Evolutionary conservation across 2,888 invertebrate genomes (phyloP), one percentile per base, ranked within the genome.

Genomic region (Metalampra italica): DNA sequence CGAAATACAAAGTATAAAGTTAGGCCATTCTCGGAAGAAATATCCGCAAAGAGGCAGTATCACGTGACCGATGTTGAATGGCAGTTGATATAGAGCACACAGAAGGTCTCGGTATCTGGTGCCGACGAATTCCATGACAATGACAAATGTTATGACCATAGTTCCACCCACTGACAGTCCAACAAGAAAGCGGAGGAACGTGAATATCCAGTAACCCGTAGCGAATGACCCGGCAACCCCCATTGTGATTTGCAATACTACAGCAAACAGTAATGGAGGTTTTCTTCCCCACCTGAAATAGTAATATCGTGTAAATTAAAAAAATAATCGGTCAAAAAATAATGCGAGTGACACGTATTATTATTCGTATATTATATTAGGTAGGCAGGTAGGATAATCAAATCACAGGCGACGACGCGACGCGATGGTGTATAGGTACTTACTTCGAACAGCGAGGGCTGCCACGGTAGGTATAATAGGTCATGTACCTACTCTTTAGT

Each of bases 91-190:
- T 0, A 92, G 63, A 9, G 34, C 34, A 9, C 9, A 9, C 3
- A 34, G 7, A 3, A 9, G 3, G 9, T 34, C 8, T 11, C 34
- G 34, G 11, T 34, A 9, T 9, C 11, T 11, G 11, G 34, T 34
- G 30, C 91, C 91, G 4, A 90, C 84, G 7, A 92, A 77, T 78
- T 93, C 93, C 71, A 92, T 91, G 14, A 92, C 79, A 22, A 93
- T 82, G 44, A 94, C 91, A 60, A 92, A 93, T 59, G 92, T 91
- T 52, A 92, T 91, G 14, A 93, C 87, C 91, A 93, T 93, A 1
- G 92, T 91, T 30, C 93, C 93, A 52, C 92, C 93, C 9, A 92
- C 88, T 8, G 91, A 90, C 46, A 91, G 70, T 32, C 93, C 92
- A 47, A 91, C 91, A 1, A 92, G 64, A 59, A 92, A 91, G 55